These are phyloP conservation scores for Lithophane leautieri DNA, from an alignment of 2,888 invertebrate genomes.

Conservation along the genomic window DNA sequence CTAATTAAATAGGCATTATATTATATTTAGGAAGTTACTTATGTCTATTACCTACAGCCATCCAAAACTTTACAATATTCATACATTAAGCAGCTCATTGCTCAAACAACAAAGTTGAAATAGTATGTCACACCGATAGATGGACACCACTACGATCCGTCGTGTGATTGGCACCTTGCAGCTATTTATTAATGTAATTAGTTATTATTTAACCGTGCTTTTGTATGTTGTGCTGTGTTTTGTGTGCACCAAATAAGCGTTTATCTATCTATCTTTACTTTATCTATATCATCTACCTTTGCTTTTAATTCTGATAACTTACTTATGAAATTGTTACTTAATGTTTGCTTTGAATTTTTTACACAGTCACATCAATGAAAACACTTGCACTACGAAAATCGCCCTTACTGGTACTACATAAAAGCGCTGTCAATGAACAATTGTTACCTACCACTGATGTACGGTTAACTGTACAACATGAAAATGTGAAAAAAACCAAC, in stretches of 20 bases:
- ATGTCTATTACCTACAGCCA: neutral
- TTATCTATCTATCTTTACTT: no score
- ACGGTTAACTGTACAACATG: neutral
- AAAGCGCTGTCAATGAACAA: neutral
- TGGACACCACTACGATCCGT: no score
- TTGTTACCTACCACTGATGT: neutral
- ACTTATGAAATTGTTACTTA: neutral
- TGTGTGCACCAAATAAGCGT: no score
- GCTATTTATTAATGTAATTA: no score
- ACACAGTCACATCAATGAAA: neutral
- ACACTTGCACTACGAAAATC: neutral
- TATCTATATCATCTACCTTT: no score
- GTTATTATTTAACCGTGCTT: no score
- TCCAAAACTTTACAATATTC: constrained; percentile 6
- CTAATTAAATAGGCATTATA: constrained; percentile 15
- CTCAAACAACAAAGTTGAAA: neutral
- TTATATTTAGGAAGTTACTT: neutral
- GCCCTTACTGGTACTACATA: neutral
- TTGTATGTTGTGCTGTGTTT: no score
- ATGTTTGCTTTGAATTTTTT: neutral
- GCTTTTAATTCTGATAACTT: neutral
- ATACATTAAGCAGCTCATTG: neutral
- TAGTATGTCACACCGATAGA: neutral
- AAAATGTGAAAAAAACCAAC: neutral
- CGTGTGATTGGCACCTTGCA: no score